Evolutionary conservation across 2,888 invertebrate genomes (phyloP), one percentile per base, ranked within the genome.

Genomic region (Chrysomela aeneicollis): DNA sequence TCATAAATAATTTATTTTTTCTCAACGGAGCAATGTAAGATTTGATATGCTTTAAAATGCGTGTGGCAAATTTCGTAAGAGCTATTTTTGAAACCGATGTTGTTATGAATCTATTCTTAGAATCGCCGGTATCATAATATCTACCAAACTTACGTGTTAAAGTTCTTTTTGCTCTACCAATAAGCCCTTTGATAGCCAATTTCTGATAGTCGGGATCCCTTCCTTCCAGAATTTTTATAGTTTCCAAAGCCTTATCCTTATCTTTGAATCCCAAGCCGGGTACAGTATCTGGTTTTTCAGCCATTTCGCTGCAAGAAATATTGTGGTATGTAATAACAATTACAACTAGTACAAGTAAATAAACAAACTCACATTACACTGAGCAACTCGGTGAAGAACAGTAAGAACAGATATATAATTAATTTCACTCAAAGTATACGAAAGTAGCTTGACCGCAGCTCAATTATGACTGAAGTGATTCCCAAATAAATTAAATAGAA

Each of bases 211-310:
- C 90, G 0, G 92, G 89, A 82, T 93, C 93, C 10, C 92, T 83
- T 0, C 90, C 92, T 71, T 90, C 86, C 67, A 92, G 81, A 79
- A 85, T 84, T 79, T 87, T 84, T 5, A 93, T 82, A 0, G 92
- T 91, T 58, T 87, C 87, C 69, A 87, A 82, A 0, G 92, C 92
- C 1, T 91, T 87, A n/a, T 86, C 88, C 78, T 89, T 89, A 79
- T 92, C 92, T 79, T 92, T 92, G 81, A 92, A 93, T 19, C 92
- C 91, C 22, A 92, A 85, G 0, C 91, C 91, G 4, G 89, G 89
- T 46, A 92, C 91, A 0, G 89, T 88, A 75, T 90, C 90, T 2
- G 80, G 72, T 64, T 81, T 79, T 66, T 82, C 82, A 15, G 81
- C 78, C 82, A 82, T 82, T 65, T 67, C 63, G 22, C 37, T 53